phyloP scores from a whole-genome alignment of 2,888 invertebrate genomes.

The Papilio protenor region DNA sequence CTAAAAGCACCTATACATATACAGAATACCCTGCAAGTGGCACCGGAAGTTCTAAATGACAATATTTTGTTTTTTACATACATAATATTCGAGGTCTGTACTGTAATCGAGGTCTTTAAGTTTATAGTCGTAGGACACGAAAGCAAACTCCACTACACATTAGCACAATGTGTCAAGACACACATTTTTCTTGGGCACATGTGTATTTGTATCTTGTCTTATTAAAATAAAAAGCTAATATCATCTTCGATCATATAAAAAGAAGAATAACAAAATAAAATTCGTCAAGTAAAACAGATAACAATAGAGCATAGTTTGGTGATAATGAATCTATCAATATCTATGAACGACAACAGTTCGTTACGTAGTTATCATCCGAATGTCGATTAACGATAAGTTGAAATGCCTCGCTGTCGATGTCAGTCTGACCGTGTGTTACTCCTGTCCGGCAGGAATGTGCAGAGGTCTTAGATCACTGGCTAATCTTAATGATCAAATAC shows the following conservation, averaged over 20 bases:
- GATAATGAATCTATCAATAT: not conserved
- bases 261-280: not conserved
- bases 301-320: not conserved
- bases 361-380: not conserved
- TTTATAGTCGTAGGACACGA: conserved; percentile 17
- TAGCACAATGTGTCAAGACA: not conserved
- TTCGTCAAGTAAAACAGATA: not conserved
- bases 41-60: not conserved
- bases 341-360: not conserved
- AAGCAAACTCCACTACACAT: not conserved
- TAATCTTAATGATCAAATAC: conserved; percentile 3
- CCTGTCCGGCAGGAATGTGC: too few relatives aligned
- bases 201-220: not conserved
- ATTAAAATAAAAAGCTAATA: not conserved
- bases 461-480: too few relatives aligned
- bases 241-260: not conserved
- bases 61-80: not conserved
- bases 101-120: conserved; percentile 1
- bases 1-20: not conserved
- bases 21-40: not conserved
- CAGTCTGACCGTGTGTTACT: not conserved
- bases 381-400: not conserved
- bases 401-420: not conserved
- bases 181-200: too few relatives aligned
- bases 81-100: not conserved